Base-by-base conservation (phyloP, 2,888 invertebrate species). In the Cheilosia variabilis region DNA sequence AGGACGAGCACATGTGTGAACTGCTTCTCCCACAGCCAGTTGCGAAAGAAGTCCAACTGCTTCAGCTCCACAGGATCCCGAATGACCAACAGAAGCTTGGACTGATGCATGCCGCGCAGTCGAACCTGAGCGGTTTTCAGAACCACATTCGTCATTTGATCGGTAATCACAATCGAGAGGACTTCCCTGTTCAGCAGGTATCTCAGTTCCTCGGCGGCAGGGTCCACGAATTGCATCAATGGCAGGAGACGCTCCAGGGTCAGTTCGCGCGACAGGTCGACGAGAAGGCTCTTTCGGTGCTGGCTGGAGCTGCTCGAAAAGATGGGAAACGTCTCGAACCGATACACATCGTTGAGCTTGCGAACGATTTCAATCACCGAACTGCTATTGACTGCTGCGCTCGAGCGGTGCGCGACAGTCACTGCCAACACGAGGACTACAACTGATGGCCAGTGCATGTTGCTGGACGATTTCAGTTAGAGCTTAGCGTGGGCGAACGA, bases 21-120 rank as follows among this genome's bases (percentile, higher is more conserved):
- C 19, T 80, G 84, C 15, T 13, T 10, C n/a, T 75, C 50, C 84
- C 84, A 84, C 0, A 84, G 24, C 65, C 58, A 84, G 0, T n/a
- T 79, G 2, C 37, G 52, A 19, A 84, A 55, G 10, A 50, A 50
- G 0, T 15, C 17, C 47, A 79, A 60, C n/a, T 45, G 65, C 1
- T 71, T 52, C 0, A 79, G n/a, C 1, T 37, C 1, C 15, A 80
- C 50, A 1, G 75, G 75, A 15, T 68, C 34, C 10, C 60, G 53
- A 9, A 84, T 19, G 0, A 84, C 47, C 7, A 84, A 17, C 9
- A 84, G 2, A 5, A 71, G 7, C 19, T 76, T 84, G 2, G 79
- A 71, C 15, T 19, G 31, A n/a, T 62, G 79, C 58, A 79, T 84
- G 4, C 84, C 84, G 19, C 75, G 69, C 2, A 84, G 66, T 34